A percentile compares a stretch with the other conserved stretches of the same genome.
phyloP scores from a whole-genome alignment of 2,113 vertebrate species.

The Phoxinus phoxinus region DNA sequence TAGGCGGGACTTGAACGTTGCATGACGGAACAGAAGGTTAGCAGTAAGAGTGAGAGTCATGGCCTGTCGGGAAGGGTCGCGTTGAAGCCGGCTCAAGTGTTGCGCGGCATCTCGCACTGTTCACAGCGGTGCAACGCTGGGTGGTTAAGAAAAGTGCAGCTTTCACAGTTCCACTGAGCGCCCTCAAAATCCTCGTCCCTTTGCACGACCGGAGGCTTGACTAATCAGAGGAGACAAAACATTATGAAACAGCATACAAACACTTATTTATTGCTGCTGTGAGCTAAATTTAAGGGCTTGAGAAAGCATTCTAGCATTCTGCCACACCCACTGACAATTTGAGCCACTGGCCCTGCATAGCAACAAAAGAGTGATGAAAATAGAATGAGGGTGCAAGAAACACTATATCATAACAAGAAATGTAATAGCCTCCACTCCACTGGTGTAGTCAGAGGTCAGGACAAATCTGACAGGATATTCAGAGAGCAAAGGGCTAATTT shows the following conservation, averaged over 20 bases:
- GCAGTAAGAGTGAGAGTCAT: neutral
- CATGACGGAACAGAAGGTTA: conserved; percentile 13
- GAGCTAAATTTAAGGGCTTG: conserved; percentile 9
- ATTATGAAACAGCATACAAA: conserved; percentile 10
- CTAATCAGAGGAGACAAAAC: neutral
- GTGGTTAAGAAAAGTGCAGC: conserved; percentile 99
- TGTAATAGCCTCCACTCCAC: conserved; percentile 12
- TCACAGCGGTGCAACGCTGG: conserved; percentile 98
- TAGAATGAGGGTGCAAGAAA: conserved; percentile 40
- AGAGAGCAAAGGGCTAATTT: conserved; percentile 34
- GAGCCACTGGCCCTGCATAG: neutral
- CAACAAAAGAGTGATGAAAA: conserved; percentile 37
- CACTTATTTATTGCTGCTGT: neutral
- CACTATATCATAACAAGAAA: conserved; percentile 12
- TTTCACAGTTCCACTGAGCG: conserved; percentile 97
- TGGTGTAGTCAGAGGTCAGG: conserved; percentile 32
- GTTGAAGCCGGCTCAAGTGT: conserved; percentile 83
- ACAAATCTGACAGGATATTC: conserved; percentile 22
- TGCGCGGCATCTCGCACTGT: conserved; percentile 98
- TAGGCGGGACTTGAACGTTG: conserved; percentile 55
- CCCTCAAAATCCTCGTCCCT: conserved; percentile 98
- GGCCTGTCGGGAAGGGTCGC: conserved; percentile 33
- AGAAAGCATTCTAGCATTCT: neutral
- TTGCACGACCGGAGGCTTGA: conserved; percentile 76
- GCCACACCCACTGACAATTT: conserved; percentile 10